Base-by-base conservation (phyloP, 2,113 vertebrate species). In the Octodon degus region DNA sequence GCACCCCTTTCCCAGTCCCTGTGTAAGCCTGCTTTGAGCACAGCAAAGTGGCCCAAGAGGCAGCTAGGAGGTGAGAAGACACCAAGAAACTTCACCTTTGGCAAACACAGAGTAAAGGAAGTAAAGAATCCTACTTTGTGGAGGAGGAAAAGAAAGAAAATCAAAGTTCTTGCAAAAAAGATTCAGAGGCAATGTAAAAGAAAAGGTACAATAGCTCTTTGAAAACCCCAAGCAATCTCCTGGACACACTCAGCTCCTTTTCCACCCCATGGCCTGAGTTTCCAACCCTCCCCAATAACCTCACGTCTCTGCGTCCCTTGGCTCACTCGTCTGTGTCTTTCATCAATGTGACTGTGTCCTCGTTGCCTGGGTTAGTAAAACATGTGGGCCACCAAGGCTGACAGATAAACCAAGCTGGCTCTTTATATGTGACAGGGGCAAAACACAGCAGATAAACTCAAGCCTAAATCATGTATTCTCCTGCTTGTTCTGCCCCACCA, bases 101-200 rank as follows among this genome's bases (percentile, higher is more conserved):
- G 19, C 6, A 91, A 87, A 86, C 25, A 77, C 1, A 1, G 55
- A 58, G 17, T 58, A 58, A 58, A 19, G 47, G 10, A 62, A 80
- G 3, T 82, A 32, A 67, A 68, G 50, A 82, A 63, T 3, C 40
- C 40, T 30, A 11, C 1, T 4, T 80, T 83, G 40, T 37, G 47
- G 22, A 97, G 19, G 2, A 16, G 20, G 3, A 63, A 93, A 93
- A 87, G 65, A 83, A 87, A 80, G 30, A 92, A 91, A 81, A 43
- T 20, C 27, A 60, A 77, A 72, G 13, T 58, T 89, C 50, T 76
- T 60, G 40, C 65, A 65, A 65, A 70, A 68, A 70, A 67, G 27
- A 16, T 65, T 81, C 25, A 81, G 60, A 90, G 32, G 14, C 17
- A 24, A 32, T 1, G 17, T 16, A 65, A 32, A 70, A 53, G 55